phyloP scores from a whole-genome alignment of 2,113 vertebrate species.

The Pelobates fuscus region DNA sequence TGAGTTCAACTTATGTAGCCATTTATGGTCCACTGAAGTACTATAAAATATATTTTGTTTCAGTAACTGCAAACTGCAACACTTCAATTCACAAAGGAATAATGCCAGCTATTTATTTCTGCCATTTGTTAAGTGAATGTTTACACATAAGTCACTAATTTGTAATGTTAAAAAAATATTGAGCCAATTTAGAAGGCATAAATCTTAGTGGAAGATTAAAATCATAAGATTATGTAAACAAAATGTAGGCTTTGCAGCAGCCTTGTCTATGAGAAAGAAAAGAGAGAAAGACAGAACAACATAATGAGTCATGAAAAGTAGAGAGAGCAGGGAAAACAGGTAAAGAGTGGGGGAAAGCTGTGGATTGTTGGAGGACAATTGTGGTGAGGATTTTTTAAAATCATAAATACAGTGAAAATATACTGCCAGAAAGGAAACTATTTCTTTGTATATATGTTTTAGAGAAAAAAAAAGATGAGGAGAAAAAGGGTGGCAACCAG shows the following conservation, averaged over 20 bases:
- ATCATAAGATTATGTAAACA: conserved; percentile 35
- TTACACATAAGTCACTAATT: conserved; percentile 44
- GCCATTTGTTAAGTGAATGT: conserved; percentile 46
- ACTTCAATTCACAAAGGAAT: conserved; percentile 50
- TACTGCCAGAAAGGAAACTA: too few species aligned
- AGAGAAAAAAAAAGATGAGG: too few species aligned
- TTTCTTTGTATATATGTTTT: too few species aligned
- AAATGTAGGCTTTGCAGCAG: conserved; percentile 22
- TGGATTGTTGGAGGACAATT: too few species aligned
- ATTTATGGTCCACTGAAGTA: conserved; percentile 49
- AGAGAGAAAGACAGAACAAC: too few species aligned
- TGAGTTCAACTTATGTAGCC: conserved; percentile 46
- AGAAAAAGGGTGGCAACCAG: too few species aligned
- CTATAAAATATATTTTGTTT: conserved; percentile 50
- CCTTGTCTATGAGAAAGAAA: conserved; percentile 18
- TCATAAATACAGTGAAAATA: too few species aligned
- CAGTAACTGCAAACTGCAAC: conserved; percentile 50
- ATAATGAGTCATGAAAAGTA: background rate
- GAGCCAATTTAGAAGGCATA: conserved; percentile 38
- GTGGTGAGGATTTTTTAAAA: too few species aligned
- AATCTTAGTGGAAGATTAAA: conserved; percentile 42
- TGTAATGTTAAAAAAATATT: conserved; percentile 49
- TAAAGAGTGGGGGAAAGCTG: too few species aligned
- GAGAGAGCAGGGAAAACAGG: background rate
- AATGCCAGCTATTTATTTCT: conserved; percentile 50